phyloP scores from a whole-genome alignment of 1,140 invertebrate species.

The Drosophila varians region DNA sequence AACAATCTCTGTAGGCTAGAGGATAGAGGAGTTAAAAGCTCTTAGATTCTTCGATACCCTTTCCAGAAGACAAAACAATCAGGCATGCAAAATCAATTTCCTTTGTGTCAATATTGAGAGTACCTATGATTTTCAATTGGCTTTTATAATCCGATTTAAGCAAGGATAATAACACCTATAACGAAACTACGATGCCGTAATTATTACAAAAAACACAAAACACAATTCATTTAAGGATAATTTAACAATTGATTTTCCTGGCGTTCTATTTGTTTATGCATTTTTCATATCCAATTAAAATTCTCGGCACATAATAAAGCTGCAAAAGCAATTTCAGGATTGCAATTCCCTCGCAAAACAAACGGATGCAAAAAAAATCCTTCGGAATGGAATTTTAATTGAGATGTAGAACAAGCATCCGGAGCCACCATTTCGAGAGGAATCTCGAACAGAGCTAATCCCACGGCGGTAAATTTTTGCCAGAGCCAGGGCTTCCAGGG shows the following conservation, averaged over 20 bases:
- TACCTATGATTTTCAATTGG: not conserved
- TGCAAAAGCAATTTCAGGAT: not conserved
- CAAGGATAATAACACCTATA: not conserved
- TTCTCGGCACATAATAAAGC: not conserved
- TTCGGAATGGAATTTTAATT: conserved; percentile 13
- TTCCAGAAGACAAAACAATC: not conserved
- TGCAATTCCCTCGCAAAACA: not conserved
- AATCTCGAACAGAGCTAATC: conserved; percentile 15
- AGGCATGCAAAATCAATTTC: not conserved
- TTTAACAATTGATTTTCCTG: not conserved
- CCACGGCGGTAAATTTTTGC: conserved; percentile 14
- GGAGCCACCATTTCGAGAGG: not conserved
- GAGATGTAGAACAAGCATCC: not conserved
- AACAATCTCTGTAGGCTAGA: not conserved
- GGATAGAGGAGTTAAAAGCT: not conserved
- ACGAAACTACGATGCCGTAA: not conserved
- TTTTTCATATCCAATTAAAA: not conserved
- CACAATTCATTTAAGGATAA: not conserved
- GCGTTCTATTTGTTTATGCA: not conserved
- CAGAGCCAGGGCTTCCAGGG: not conserved
- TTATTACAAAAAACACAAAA: not conserved
- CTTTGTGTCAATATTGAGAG: not conserved
- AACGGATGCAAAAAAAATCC: not conserved
- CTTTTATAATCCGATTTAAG: not conserved
- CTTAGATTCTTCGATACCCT: not conserved